phyloP scores from a whole-genome alignment of 2,797 vertebrate species.

The Glyptemys insculpta region DNA sequence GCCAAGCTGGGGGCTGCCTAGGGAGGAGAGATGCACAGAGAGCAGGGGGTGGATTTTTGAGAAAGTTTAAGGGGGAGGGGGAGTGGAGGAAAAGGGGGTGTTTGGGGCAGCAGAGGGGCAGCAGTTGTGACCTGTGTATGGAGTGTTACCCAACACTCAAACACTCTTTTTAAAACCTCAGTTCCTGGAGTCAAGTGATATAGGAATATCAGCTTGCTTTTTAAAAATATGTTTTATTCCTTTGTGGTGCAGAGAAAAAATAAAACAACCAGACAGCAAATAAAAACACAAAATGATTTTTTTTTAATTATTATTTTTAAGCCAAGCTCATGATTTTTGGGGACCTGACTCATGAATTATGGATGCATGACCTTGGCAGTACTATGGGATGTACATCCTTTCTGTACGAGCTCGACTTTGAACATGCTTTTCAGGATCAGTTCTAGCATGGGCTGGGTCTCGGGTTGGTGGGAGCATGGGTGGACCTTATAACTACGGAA shows the following conservation, averaged over 20 bases:
- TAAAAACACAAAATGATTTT: neutral
- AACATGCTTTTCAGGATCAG: neutral
- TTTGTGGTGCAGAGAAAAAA: neutral
- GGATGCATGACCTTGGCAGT: neutral
- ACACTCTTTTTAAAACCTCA: no score
- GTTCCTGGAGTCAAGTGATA: neutral
- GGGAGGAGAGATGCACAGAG: no score
- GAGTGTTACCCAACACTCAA: neutral
- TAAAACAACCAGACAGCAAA: neutral
- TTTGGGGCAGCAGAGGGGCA: neutral
- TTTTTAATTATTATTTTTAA: neutral
- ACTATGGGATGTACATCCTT: neutral
- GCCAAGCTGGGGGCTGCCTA: no score
- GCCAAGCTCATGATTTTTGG: neutral
- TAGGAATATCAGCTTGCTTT: neutral
- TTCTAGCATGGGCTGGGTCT: neutral
- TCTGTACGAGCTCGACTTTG: neutral
- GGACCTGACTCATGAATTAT: conserved; percentile 31
- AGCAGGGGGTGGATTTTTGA: no score
- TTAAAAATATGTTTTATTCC: neutral
- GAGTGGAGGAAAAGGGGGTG: no score
- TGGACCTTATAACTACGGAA: neutral
- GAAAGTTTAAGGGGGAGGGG: no score
- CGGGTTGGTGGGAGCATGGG: neutral
- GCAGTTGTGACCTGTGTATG: neutral